phyloP scores from a whole-genome alignment of 1,140 invertebrate genomes.

The Leucophenga varia region DNA sequence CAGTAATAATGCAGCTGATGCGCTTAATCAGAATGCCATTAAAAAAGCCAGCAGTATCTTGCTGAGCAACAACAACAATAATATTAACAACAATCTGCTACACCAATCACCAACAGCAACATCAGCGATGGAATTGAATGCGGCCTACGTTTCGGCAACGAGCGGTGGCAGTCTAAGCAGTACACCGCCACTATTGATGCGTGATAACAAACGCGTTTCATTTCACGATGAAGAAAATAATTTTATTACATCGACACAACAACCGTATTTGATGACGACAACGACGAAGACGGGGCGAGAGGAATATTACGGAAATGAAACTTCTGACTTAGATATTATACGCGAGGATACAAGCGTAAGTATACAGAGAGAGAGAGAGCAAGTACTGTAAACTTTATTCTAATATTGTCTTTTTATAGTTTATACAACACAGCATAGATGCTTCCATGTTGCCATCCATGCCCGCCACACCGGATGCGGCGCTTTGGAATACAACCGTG shows the following conservation, averaged over 20 bases:
- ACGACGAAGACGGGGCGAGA: conserved; percentile 27
- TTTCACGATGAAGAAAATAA: conserved; percentile 71
- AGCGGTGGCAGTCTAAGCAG: conserved; percentile 22
- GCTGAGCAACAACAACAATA: conserved; percentile 25
- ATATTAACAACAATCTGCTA: conserved; percentile 36
- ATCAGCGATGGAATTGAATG: conserved; percentile 44
- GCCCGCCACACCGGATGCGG: conserved; percentile 68
- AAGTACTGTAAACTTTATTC: conserved; percentile 1
- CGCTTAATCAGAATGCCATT: conserved; percentile 22
- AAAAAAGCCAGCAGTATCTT: conserved; percentile 31
- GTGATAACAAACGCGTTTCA: conserved; percentile 65
- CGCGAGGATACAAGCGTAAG: conserved; percentile 82
- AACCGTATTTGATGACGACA: no score
- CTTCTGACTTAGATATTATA: conserved; percentile 61
- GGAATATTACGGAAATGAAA: conserved; percentile 29
- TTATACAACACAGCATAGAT: conserved; percentile 38
- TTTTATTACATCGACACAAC: conserved; percentile 20
- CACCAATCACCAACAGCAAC: conserved; percentile 14
- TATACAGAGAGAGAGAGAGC: conserved; percentile 17
- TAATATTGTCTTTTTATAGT: conserved; percentile 14
- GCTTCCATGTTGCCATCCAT: conserved; percentile 45
- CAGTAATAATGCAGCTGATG: conserved; percentile 42
- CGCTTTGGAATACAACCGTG: conserved; percentile 56
- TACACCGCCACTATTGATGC: conserved; percentile 26
- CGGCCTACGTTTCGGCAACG: conserved; percentile 39